These are phyloP conservation scores for Orestias chungarensis DNA, from an alignment of 2,797 vertebrate genomes.

Conservation along the genomic window DNA sequence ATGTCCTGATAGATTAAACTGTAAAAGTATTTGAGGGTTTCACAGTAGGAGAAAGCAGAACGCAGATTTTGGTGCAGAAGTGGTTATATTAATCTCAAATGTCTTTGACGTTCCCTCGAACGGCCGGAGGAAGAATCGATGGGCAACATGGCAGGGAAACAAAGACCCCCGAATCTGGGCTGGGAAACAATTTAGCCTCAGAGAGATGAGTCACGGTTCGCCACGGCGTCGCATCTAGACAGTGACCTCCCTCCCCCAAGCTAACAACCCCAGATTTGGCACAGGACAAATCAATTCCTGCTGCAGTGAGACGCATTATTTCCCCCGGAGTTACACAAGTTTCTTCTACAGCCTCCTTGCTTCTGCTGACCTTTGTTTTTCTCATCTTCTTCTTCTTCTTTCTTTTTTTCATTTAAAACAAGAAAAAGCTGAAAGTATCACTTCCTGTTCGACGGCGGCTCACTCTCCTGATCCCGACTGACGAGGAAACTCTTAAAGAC, in stretches of 20 bases:
- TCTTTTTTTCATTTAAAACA: background rate
- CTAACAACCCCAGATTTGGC: conserved; percentile 31
- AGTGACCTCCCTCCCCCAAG: no score
- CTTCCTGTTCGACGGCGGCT: background rate
- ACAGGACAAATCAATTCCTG: conserved; percentile 36
- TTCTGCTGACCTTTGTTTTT: background rate
- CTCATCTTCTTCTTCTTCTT: conserved; percentile 3
- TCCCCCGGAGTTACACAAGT: conserved; percentile 19
- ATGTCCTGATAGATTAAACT: conserved; percentile 27
- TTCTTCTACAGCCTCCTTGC: conserved; percentile 15
- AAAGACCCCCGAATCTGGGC: conserved; percentile 37
- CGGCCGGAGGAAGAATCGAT: conserved; percentile 60
- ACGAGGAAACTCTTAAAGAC: background rate
- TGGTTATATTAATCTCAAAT: conserved; percentile 45
- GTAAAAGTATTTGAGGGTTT: background rate
- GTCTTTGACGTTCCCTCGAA: conserved; percentile 50
- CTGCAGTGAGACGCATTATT: conserved; percentile 34
- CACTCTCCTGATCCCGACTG: background rate
- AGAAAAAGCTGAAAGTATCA: background rate
- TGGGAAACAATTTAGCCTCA: conserved; percentile 51
- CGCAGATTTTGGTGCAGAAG: no score
- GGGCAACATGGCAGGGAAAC: conserved; percentile 41
- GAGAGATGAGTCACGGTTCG: conserved; percentile 41
- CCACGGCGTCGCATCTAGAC: no score
- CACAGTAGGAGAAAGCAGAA: no score